Conservation (phyloP, 2,113 vertebrate species). For the Raja brachyura region DNA sequence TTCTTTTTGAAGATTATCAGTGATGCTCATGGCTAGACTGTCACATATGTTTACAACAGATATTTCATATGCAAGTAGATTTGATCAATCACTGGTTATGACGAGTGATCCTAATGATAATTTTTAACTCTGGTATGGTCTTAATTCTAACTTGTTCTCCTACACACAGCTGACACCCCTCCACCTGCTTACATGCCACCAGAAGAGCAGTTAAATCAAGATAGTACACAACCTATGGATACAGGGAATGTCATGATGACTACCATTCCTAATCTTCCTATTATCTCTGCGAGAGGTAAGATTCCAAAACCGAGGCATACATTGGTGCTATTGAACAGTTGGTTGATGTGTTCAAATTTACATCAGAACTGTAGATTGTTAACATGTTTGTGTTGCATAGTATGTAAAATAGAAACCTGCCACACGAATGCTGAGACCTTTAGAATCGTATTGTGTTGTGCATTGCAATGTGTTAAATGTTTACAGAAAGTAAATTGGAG, state of each 20-base stretch:
- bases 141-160: conserved; percentile 38
- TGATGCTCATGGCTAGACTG: neutral
- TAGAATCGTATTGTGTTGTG: neutral
- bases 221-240: conserved; percentile 89
- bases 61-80: neutral
- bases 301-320: neutral
- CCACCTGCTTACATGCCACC: conserved; percentile 97
- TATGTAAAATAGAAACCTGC: too few relatives aligned
- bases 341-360: too few relatives aligned
- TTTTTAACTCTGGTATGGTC: neutral
- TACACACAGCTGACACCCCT: conserved; percentile 83
- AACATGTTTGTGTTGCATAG: too few relatives aligned
- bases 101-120: neutral
- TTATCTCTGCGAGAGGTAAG: conserved; percentile 78
- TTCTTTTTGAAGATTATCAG: neutral
- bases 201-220: conserved; percentile 87
- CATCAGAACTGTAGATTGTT: too few relatives aligned
- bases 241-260: conserved; percentile 80
- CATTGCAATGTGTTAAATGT: neutral
- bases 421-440: too few relatives aligned
- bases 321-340: neutral
- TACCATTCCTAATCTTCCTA: conserved; percentile 75
- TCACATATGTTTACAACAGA: neutral
- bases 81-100: neutral
- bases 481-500: neutral